Percentiles rank a stretch among this genome's conserved stretches.
Evolutionary conservation across 2,888 invertebrate genomes (phyloP).

Genomic region (Ophioninae sp.): DNA sequence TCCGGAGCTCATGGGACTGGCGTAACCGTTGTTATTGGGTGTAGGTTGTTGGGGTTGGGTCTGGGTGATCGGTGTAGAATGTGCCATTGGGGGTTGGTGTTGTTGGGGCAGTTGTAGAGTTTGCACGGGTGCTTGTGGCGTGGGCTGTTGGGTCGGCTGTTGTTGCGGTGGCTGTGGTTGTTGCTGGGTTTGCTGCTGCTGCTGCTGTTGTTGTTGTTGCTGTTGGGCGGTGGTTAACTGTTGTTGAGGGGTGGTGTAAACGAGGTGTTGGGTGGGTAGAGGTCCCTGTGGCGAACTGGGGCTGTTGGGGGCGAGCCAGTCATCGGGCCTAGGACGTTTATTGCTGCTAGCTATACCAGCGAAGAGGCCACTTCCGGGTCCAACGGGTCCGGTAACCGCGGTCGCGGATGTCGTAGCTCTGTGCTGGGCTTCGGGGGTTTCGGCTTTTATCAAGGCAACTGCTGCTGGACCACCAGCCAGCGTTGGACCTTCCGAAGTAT

Average conservation of each 20-base stretch:
- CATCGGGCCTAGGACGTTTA: slow-evolving; percentile 84
- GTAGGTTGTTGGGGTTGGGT: slow-evolving; percentile 67
- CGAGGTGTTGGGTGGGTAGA: slow-evolving; percentile 84
- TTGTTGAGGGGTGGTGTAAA: slow-evolving; percentile 80
- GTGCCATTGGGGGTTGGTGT: slow-evolving; percentile 71
- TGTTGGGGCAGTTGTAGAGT: slow-evolving; percentile 64
- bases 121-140: slow-evolving; percentile 68
- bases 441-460: slow-evolving; percentile 77
- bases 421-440: slow-evolving; percentile 81
- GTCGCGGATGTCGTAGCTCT: slow-evolving; percentile 73
- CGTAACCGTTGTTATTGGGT: slow-evolving; percentile 88
- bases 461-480: slow-evolving; percentile 66
- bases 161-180: slow-evolving; percentile 75
- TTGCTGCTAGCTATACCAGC: slow-evolving; percentile 80
- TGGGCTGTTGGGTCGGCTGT: slow-evolving; percentile 69
- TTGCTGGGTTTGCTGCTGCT: slow-evolving; percentile 55
- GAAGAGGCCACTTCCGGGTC: slow-evolving; percentile 75
- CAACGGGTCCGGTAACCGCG: slow-evolving; percentile 76
- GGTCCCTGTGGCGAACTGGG: slow-evolving; percentile 82
- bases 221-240: slow-evolving; percentile 69
- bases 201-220: slow-evolving; percentile 62
- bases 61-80: slow-evolving; percentile 70
- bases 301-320: slow-evolving; percentile 86
- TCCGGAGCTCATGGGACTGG: slow-evolving; percentile 92
- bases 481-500: slow-evolving; percentile 67